These are phyloP conservation scores for Leucophenga montana DNA, from an alignment of 2,888 invertebrate genomes.

Conservation along the genomic window DNA sequence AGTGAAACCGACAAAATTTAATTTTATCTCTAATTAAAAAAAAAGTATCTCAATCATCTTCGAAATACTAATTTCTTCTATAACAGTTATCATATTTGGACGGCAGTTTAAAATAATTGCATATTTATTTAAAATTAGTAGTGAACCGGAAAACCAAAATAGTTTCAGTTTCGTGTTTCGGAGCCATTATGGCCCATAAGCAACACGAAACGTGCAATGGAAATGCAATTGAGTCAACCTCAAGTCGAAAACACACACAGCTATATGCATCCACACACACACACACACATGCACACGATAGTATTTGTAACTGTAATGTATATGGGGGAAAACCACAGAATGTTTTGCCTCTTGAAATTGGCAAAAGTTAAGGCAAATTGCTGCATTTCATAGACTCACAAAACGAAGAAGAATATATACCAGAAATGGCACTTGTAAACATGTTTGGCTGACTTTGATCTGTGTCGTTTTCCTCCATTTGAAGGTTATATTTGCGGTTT, in stretches of 20 bases:
- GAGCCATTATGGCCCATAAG: no score
- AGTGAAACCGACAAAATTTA: no score
- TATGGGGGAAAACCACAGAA: conserved; percentile 7
- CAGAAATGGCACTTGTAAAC: neutral
- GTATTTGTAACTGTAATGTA: no score
- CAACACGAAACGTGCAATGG: neutral
- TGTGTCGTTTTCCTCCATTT: neutral
- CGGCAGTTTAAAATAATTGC: neutral
- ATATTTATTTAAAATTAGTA: neutral
- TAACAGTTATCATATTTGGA: neutral
- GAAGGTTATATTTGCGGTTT: conserved; percentile 6
- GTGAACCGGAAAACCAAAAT: neutral
- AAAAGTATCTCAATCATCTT: no score
- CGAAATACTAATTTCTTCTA: no score
- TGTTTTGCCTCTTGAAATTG: conserved; percentile 10
- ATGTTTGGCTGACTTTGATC: neutral
- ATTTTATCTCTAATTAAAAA: no score
- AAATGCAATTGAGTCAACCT: conserved; percentile 3
- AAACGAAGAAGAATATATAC: neutral
- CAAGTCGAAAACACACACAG: neutral
- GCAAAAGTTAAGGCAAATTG: conserved; percentile 12
- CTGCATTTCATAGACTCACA: neutral
- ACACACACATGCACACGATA: neutral
- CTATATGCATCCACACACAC: neutral
- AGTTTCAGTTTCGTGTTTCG: neutral